These are phyloP conservation scores for Ptychochromis oligacanthus DNA, from an alignment of 2,113 vertebrate genomes.

Conservation along the genomic window DNA sequence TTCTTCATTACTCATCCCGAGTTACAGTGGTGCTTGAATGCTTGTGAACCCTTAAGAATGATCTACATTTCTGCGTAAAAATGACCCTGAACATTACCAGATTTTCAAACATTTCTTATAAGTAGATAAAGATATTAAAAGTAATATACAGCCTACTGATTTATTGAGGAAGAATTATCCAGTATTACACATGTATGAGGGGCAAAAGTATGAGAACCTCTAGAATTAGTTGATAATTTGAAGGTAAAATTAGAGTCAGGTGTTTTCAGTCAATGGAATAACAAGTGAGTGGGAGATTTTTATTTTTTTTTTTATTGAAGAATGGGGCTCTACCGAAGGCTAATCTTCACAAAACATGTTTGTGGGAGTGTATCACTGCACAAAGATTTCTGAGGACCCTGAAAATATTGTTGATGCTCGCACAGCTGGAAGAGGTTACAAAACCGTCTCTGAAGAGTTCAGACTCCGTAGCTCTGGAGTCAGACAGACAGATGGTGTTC, in stretches of 20 bases:
- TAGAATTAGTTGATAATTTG: background rate
- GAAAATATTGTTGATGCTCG: background rate
- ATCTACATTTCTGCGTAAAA: background rate
- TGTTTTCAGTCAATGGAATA: background rate
- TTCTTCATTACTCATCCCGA: background rate
- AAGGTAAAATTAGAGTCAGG: background rate
- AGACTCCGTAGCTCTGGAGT: background rate
- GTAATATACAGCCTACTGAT: background rate
- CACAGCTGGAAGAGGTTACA: background rate
- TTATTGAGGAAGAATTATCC: accelerated
- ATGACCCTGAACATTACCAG: background rate
- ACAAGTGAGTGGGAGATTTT: background rate
- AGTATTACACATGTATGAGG: no score
- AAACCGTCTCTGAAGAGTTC: background rate
- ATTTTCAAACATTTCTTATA: background rate
- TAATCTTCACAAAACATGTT: background rate
- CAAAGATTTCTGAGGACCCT: no score
- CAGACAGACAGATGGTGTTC: background rate
- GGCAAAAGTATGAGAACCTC: background rate
- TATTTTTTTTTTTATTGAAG: background rate
- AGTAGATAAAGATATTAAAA: background rate
- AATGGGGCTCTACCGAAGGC: background rate
- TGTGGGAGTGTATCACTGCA: background rate
- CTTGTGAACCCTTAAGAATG: background rate
- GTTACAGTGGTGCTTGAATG: background rate